These are phyloP conservation scores for Galeopterus variegatus DNA, from an alignment of 2,113 vertebrate species.

Conservation along the genomic window DNA sequence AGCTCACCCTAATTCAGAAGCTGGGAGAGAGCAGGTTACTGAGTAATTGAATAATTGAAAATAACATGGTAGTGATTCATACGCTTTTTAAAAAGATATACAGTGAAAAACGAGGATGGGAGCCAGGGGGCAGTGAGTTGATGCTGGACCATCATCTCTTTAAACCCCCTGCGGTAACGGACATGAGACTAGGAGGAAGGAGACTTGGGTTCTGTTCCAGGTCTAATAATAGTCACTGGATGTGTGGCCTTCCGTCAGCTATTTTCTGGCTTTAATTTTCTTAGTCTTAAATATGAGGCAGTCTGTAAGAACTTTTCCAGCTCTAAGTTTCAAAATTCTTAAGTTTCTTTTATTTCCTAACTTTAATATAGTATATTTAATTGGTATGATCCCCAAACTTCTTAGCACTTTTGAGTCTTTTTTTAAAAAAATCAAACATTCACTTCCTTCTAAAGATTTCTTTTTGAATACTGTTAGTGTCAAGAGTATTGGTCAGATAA, in stretches of 20 bases:
- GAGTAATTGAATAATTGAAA: neutral
- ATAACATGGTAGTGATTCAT: neutral
- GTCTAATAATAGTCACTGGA: no score
- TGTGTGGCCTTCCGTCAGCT: neutral
- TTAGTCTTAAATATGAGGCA: neutral
- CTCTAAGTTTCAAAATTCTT: neutral
- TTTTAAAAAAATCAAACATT: neutral
- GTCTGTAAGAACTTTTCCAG: neutral
- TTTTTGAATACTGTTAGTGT: neutral
- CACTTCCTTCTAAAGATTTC: neutral
- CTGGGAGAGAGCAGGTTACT: neutral
- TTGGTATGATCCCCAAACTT: neutral
- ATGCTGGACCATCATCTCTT: neutral
- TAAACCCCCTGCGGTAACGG: neutral
- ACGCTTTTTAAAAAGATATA: neutral
- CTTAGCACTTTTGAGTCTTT: neutral
- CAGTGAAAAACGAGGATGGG: neutral
- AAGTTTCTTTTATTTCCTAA: neutral
- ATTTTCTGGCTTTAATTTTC: conserved; percentile 24
- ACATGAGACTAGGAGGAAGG: neutral
- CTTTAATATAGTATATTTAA: neutral
- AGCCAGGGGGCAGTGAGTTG: neutral
- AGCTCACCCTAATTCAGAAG: neutral
- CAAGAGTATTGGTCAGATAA: neutral
- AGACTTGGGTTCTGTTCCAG: neutral